Evolutionary conservation across 35 echinoderm and acorn worm genomes (phyloP), one percentile per base, ranked within the genome.

Genomic region (Ptychodera flava): DNA sequence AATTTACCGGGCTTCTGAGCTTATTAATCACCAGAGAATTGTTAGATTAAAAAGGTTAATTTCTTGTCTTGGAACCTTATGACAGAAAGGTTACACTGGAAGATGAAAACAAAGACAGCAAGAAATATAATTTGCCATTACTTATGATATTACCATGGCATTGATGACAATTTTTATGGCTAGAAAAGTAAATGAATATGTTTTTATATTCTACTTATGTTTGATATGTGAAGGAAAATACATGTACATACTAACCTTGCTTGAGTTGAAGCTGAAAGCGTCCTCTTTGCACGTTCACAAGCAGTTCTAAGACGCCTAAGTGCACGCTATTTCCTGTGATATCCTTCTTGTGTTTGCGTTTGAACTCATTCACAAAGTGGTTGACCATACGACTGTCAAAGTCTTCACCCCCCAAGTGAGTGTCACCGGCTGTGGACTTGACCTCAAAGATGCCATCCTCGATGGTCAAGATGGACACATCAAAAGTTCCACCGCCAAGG

Each of bases 251-350:
- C 83, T 77, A 78, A 94, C 93, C 83, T 94, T 2, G 93, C 93
- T 75, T 97, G 92, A 80, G 95, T 76, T 45, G 89, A 91, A 36
- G 92, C 83, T 81, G 95, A 97, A 16, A 97, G 86, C 16, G 95
- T 97, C 37, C 95, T 97, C 89, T 97, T 97, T 1, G 95, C 95
- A 81, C 95, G 87, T 79, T n/a, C n/a, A n/a, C n/a, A n/a, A n/a
- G n/a, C n/a, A n/a, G n/a, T n/a, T n/a, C n/a, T n/a, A n/a, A n/a
- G n/a, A n/a, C n/a, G n/a, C n/a, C n/a, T n/a, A n/a, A n/a, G n/a
- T n/a, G n/a, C n/a, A n/a, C n/a, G n/a, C n/a, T n/a, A n/a, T n/a
- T n/a, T n/a, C n/a, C n/a, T n/a, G n/a, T n/a, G n/a, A n/a, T n/a
- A n/a, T n/a, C n/a, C n/a, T n/a, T n/a, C n/a, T n/a, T n/a, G n/a